Evolutionary conservation across 2,797 vertebrate genomes (phyloP).

Genomic region (Pelodytes ibericus): DNA sequence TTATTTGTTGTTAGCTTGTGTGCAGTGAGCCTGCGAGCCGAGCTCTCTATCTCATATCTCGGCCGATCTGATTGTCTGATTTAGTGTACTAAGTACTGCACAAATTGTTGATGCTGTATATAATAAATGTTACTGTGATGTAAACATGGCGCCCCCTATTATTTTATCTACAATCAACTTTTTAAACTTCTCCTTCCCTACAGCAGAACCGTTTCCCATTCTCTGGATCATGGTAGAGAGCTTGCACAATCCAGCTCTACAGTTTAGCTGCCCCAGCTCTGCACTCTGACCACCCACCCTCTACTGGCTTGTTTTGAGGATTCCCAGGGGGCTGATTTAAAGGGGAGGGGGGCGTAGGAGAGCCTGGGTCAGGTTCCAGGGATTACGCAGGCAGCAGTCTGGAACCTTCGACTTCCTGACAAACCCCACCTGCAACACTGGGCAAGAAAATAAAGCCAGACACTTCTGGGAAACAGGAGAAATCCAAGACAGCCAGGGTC

Average conservation of each 20-base stretch:
- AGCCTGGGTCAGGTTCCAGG: conserved; percentile 58
- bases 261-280: conserved; percentile 32
- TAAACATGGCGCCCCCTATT: background rate
- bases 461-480: conserved; percentile 52
- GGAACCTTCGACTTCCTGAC: conserved; percentile 43
- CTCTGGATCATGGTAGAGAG: background rate
- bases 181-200: background rate
- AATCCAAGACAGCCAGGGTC: conserved; percentile 57
- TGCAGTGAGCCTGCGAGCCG: too few species aligned
- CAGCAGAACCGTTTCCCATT: conserved; percentile 4
- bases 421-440: conserved; percentile 36
- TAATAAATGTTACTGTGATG: too few species aligned
- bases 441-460: conserved; percentile 33
- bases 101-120: too few species aligned
- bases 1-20: too few species aligned
- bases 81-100: too few species aligned
- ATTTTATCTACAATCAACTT: background rate
- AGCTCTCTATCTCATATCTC: too few species aligned
- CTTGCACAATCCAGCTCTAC: conserved; percentile 26
- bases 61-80: too few species aligned
- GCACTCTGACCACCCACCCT: conserved; percentile 63
- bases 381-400: conserved; percentile 56
- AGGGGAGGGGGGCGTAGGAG: conserved; percentile 31
- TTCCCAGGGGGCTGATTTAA: conserved; percentile 53
- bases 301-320: conserved; percentile 51